Evolutionary conservation across 2,888 invertebrate genomes (phyloP).

Genomic region (Caenorhabditis sp.): DNA sequence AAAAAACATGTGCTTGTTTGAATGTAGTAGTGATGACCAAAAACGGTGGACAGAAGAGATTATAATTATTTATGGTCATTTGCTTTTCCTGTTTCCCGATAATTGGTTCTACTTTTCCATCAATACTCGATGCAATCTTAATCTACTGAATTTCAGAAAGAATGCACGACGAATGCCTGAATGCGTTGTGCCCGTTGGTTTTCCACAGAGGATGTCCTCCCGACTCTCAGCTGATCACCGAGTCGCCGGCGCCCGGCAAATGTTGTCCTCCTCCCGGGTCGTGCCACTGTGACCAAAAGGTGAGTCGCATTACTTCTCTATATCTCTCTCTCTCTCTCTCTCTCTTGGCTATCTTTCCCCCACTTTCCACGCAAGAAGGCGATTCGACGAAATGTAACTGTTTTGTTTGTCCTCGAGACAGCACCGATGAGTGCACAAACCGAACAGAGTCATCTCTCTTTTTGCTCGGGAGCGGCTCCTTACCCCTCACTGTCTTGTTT

Average conservation of each 20-base stretch:
- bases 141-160: conserved; percentile 71
- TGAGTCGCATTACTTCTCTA: no score
- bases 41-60: no score
- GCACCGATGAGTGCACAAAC: conserved; percentile 51
- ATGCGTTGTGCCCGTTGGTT: conserved; percentile 77
- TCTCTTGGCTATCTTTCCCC: conserved; percentile 14
- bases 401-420: conserved; percentile 50
- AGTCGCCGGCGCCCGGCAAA: conserved; percentile 78
- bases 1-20: neutral
- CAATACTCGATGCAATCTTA: no score
- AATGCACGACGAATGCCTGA: conserved; percentile 70
- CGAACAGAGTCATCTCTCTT: conserved; percentile 41
- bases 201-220: conserved; percentile 81
- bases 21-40: no score
- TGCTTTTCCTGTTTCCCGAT: no score
- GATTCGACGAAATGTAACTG: conserved; percentile 59
- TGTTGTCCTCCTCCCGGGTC: conserved; percentile 76
- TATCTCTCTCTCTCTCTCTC: neutral
- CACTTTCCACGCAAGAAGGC: conserved; percentile 17
- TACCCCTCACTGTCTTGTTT: conserved; percentile 37
- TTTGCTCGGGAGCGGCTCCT: conserved; percentile 15
- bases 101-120: neutral
- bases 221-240: conserved; percentile 77
- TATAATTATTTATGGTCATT: no score
- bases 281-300: conserved; percentile 72